These are phyloP conservation scores for Rhagium mordax DNA, from an alignment of 2,888 invertebrate species.

Conservation along the genomic window DNA sequence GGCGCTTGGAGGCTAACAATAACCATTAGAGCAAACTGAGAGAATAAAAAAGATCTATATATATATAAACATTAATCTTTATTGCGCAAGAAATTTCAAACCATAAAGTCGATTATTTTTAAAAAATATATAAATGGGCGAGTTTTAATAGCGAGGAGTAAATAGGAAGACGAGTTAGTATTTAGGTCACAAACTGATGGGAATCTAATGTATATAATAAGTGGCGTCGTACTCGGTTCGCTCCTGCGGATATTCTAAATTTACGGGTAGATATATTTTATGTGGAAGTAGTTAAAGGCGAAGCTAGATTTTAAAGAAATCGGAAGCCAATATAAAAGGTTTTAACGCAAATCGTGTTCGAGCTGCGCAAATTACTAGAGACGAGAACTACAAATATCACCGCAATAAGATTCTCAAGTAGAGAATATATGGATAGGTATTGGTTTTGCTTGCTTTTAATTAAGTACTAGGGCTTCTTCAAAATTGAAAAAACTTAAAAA, in stretches of 20 bases:
- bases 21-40: constrained; percentile 7
- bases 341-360: too few species aligned
- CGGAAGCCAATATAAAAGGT: too few species aligned
- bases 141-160: not conserved
- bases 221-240: not conserved
- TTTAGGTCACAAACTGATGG: constrained; percentile 13
- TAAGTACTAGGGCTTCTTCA: too few species aligned
- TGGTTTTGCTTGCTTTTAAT: too few species aligned
- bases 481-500: too few species aligned
- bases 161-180: not conserved
- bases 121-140: not conserved
- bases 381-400: too few species aligned
- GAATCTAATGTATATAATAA: not conserved
- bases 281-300: not conserved
- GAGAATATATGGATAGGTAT: too few species aligned
- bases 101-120: constrained; percentile 7
- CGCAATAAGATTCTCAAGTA: too few species aligned
- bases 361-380: too few species aligned
- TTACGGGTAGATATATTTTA: not conserved
- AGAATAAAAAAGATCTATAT: constrained; percentile 2
- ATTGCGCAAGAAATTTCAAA: constrained; percentile 9
- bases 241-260: not conserved
- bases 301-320: not conserved
- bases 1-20: constrained; percentile 3
- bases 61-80: constrained; percentile 16